Evolutionary conservation across 2,888 invertebrate genomes (phyloP), one percentile per base, ranked within the genome.

Genomic region (Pecten maximus): DNA sequence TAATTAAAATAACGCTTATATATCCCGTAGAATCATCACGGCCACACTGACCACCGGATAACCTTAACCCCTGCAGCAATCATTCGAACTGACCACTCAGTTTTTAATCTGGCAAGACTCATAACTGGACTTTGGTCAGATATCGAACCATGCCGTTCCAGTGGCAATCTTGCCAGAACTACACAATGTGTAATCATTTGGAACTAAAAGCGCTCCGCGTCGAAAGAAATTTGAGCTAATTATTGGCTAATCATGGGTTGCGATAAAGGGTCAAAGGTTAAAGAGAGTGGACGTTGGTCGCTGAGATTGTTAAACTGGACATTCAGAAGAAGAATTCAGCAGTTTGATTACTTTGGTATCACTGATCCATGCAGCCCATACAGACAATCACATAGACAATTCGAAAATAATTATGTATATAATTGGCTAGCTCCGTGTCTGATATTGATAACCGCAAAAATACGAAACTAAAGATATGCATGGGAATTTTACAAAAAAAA

Each of bases 1-100:
- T 35, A 74, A 74, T 74, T 74, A 74, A 74, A 74, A 74, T 74
- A 28, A 28, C 74, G 74, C 74, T 28, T 28, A 74, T 74, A 35
- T 28, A 15, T 35, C 74, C 74, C 0, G 74, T 8, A 10, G 74
- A 74, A 28, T 35, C 74, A 74, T 74, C 28, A 19, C 74, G 16
- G 35, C 35, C 35, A 23, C 28, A 35, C 74, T 74, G 74, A 74
- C 74, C 74, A 74, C 74, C 3, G 35, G 35, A 35, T 35, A 35
- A 74, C 74, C 74, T 74, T 74, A 74, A 35, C 74, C 74, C 44
- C 35, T 35, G 16, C 6, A 74, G 74, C 35, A 74, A 74, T 74
- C 74, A 74, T 35, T 74, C 74, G 74, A 35, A 74, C 0, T 74
- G 74, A 74, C 74, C 74, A 15, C 12, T 74, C 74, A 12, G 74